Evolutionary conservation across 2,888 invertebrate genomes (phyloP).

Genomic region (Nysson spinosus): DNA sequence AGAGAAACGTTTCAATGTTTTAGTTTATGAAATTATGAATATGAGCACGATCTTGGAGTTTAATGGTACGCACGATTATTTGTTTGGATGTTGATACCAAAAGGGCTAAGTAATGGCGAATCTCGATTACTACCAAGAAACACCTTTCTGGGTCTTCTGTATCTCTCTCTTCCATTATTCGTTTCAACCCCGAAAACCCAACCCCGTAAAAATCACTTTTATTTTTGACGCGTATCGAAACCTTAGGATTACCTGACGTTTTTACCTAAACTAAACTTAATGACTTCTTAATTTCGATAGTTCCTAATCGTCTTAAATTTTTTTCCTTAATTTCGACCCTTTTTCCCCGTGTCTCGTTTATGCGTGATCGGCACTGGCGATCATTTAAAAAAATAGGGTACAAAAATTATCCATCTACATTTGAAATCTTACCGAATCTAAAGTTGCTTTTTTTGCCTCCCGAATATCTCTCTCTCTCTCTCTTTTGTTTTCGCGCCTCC

Average conservation of each 20-base stretch:
- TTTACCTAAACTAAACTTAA: constrained; percentile 57
- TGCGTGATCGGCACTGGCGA: constrained; percentile 51
- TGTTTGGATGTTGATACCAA: constrained; percentile 15
- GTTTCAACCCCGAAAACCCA: no score
- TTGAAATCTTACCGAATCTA: constrained; percentile 70
- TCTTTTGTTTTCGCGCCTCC: constrained; percentile 29
- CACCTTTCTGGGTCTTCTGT: not conserved
- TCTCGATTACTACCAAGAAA: constrained; percentile 5
- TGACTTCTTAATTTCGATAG: constrained; percentile 48
- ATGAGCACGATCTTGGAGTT: not conserved
- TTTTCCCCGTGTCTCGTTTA: constrained; percentile 43
- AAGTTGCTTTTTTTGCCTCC: constrained; percentile 35
- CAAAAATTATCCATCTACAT: constrained; percentile 76
- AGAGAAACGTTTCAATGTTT: no score
- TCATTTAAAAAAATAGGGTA: constrained; percentile 77
- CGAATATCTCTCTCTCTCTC: constrained; percentile 26
- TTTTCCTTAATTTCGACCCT: no score
- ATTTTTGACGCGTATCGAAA: constrained; percentile 16
- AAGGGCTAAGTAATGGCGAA: constrained; percentile 38
- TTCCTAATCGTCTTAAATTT: constrained; percentile 44
- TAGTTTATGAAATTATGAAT: not conserved
- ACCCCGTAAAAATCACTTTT: not conserved
- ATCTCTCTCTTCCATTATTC: not conserved
- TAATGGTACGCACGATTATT: not conserved
- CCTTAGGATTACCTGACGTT: constrained; percentile 29